Base-by-base conservation (phyloP, 2,888 invertebrate species). In the Chloroclysta siterata region DNA sequence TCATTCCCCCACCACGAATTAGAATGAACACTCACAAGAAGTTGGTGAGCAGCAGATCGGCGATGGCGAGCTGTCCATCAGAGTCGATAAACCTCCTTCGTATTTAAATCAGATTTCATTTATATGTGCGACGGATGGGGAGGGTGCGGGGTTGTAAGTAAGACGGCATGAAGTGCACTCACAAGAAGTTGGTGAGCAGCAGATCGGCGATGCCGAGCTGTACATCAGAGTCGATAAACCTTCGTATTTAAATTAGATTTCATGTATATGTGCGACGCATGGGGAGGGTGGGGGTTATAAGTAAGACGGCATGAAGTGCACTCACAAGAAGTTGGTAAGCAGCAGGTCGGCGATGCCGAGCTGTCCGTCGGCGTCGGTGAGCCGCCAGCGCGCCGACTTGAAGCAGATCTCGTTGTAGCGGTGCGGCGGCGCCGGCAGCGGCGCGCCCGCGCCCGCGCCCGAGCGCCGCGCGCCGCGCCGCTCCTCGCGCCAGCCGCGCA, bases 321-420 rank as follows among this genome's bases (percentile, higher is more conserved):
- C 94, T 93, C 82, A 98, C 94, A 99, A 93, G 88, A 99, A 99
- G 85, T 99, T 99, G 61, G 98, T 97, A 3, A 99, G 95, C 61
- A 98, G 96, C 63, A 99, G 94, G 91, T 99, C 99, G 0, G 99
- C 98, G 70, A 99, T 98, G 64, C 99, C 99, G 59, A 99, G 95
- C 88, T 99, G 99, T 0, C 99, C 99, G 89, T 99, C 99, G 0
- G 97, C 96, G 85, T 99, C 99, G 0, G 99, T 99, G 71, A 99
- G 94, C 44, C 99, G 90, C 99, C 99, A 99, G 80, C 98, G 97
- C 5, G 99, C 99, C 79, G 98, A 97, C 88, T 99, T 99, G 89
- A 99, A 99, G 88, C 98, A 99, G 77, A 99, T 99, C 93, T 99
- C 90, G 84, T 90, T 90, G 85, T 88, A 82, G 41, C 98, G 94